phyloP scores from a whole-genome alignment of 1,140 invertebrate species.

The Leptopilina clavipes region DNA sequence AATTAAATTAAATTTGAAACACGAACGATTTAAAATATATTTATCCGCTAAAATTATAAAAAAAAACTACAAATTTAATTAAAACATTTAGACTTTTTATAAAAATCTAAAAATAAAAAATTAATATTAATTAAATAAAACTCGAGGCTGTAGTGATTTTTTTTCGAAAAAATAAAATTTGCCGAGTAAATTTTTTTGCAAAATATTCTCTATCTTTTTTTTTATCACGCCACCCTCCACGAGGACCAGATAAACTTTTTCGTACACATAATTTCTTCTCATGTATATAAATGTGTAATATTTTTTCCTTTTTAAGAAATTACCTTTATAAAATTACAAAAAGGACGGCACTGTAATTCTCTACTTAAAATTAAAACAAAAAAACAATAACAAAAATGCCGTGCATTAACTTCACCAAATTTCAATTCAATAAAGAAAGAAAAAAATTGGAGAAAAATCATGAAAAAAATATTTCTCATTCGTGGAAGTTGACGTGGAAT shows the following conservation, averaged over 20 bases:
- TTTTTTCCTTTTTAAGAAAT: background rate
- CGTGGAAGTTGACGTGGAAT: constrained; percentile 29
- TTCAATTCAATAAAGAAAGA: background rate
- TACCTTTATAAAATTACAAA: background rate
- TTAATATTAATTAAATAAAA: background rate
- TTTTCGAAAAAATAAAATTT: background rate
- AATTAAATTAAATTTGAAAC: no score
- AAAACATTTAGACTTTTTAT: background rate
- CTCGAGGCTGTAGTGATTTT: background rate
- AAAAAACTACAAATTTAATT: no score
- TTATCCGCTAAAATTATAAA: no score
- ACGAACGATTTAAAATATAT: no score
- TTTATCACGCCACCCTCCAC: constrained; percentile 15
- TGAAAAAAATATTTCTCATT: background rate
- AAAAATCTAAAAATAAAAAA: background rate
- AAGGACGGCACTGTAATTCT: background rate
- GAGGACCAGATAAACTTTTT: background rate
- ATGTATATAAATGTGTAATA: background rate
- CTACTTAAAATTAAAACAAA: background rate
- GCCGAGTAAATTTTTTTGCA: background rate
- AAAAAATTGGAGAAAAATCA: no score
- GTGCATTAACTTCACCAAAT: background rate
- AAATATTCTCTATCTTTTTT: background rate
- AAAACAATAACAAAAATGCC: background rate
- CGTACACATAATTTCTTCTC: background rate